Percentiles rank a stretch among this genome's conserved stretches.
These are phyloP conservation scores for Phymatocera aterrima DNA, from an alignment of 2,888 invertebrate species.

Conservation along the genomic window DNA sequence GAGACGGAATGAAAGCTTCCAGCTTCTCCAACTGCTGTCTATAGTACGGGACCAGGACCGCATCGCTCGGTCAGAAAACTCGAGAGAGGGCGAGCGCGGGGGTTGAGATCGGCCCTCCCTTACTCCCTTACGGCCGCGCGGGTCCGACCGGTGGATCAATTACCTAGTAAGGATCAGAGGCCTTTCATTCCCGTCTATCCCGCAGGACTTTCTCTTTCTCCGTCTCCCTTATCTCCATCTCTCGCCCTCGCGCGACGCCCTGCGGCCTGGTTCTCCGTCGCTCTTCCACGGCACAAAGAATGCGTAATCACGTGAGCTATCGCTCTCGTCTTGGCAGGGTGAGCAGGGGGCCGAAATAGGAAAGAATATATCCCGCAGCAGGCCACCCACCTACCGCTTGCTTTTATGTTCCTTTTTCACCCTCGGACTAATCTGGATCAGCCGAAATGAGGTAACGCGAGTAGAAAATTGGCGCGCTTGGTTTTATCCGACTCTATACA, in stretches of 20 bases:
- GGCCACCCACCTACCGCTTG: background rate
- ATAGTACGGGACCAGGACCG: too few species aligned
- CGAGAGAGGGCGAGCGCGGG: background rate
- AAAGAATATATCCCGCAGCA: constrained; percentile 50
- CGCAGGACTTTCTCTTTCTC: constrained; percentile 36
- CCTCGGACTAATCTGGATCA: constrained; percentile 53
- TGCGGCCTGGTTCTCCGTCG: background rate
- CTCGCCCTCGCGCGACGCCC: background rate
- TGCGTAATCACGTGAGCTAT: constrained; percentile 44
- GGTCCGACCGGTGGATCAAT: constrained; percentile 39
- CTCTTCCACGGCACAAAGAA: constrained; percentile 43
- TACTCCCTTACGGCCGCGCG: background rate
- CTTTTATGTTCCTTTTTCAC: constrained; percentile 33
- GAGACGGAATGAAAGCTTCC: constrained; percentile 20
- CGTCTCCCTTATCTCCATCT: constrained; percentile 40
- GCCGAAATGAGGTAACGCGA: constrained; percentile 51
- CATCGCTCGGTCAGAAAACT: too few species aligned
- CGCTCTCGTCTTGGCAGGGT: constrained; percentile 16
- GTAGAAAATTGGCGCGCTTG: constrained; percentile 47
- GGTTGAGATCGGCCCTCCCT: background rate
- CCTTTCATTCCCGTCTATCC: constrained; percentile 45
- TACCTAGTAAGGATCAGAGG: constrained; percentile 46
- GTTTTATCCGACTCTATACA: constrained; percentile 25
- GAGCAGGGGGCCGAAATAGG: constrained; percentile 41
- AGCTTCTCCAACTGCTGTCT: too few species aligned